These are phyloP conservation scores for Neogobius melanostomus DNA, from an alignment of 2,113 vertebrate species.

Conservation along the genomic window DNA sequence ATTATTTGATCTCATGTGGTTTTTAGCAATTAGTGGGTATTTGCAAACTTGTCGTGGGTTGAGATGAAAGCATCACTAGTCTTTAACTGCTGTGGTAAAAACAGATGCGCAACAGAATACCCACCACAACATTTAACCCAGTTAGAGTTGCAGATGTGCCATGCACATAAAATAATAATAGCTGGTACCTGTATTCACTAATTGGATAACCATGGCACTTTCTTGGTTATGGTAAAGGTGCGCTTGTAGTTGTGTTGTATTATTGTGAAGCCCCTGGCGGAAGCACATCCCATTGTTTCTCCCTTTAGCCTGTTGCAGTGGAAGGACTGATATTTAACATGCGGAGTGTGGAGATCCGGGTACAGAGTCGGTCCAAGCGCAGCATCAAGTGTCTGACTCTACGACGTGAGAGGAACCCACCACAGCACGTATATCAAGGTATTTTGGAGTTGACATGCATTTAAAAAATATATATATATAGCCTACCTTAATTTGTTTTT, in stretches of 20 bases:
- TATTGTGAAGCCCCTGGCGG: conserved; percentile 44
- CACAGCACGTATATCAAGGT: conserved; percentile 18
- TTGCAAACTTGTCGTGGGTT: conserved; percentile 22
- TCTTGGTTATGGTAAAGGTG: not conserved
- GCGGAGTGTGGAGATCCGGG: conserved; percentile 45
- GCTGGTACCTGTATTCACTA: no score
- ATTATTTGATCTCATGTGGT: not conserved
- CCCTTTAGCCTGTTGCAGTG: not conserved
- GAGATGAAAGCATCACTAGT: not conserved
- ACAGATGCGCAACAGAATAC: not conserved
- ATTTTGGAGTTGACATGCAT: not conserved
- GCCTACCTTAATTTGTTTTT: not conserved
- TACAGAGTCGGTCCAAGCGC: conserved; percentile 27
- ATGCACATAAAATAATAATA: no score
- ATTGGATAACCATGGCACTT: no score
- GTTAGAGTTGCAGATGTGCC: no score
- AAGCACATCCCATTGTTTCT: not conserved
- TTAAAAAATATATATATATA: not conserved
- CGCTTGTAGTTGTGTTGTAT: conserved; percentile 10
- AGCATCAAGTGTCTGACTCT: conserved; percentile 8
- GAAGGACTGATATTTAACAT: conserved; percentile 16
- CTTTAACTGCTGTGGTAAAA: conserved; percentile 6
- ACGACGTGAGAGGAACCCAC: not conserved
- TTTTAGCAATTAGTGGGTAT: conserved; percentile 12
- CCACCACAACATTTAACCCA: no score